phyloP scores from a whole-genome alignment of 2,113 vertebrate genomes.

The Atlantisia rogersi region DNA sequence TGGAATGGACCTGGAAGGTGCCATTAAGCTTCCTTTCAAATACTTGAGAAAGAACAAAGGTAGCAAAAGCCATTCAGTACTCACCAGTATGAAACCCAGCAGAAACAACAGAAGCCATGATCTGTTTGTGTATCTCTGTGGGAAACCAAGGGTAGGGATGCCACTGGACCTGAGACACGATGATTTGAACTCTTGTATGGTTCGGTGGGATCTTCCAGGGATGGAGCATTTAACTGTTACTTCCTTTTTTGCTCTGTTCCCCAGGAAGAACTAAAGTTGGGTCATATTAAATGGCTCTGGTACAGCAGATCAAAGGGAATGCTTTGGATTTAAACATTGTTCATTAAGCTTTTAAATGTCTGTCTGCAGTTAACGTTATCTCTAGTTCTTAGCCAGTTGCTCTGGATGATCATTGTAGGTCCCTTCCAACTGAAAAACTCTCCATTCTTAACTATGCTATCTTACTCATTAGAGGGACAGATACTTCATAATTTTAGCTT shows the following conservation, averaged over 20 bases:
- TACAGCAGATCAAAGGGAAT: background rate
- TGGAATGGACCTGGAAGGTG: background rate
- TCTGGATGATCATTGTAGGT: background rate
- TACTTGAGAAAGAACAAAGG: background rate
- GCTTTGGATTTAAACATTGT: background rate
- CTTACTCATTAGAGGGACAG: background rate
- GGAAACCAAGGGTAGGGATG: background rate
- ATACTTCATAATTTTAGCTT: background rate
- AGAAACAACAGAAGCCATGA: background rate
- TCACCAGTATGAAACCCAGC: background rate
- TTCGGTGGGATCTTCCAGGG: background rate
- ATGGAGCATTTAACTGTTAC: background rate
- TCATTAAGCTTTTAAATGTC: background rate
- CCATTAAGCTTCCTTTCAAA: background rate
- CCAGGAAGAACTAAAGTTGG: background rate
- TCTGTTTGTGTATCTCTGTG: background rate
- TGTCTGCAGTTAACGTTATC: background rate
- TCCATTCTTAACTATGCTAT: background rate
- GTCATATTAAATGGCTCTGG: background rate
- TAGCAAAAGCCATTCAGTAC: background rate
- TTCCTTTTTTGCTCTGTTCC: background rate
- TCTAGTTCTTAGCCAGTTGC: background rate
- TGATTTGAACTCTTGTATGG: rapidly evolving
- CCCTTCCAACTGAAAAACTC: background rate
- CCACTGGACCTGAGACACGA: background rate